Percentiles rank a stretch among this genome's conserved stretches.
Evolutionary conservation across 2,797 vertebrate genomes (phyloP).

Genomic region (Psittacula derbiana): DNA sequence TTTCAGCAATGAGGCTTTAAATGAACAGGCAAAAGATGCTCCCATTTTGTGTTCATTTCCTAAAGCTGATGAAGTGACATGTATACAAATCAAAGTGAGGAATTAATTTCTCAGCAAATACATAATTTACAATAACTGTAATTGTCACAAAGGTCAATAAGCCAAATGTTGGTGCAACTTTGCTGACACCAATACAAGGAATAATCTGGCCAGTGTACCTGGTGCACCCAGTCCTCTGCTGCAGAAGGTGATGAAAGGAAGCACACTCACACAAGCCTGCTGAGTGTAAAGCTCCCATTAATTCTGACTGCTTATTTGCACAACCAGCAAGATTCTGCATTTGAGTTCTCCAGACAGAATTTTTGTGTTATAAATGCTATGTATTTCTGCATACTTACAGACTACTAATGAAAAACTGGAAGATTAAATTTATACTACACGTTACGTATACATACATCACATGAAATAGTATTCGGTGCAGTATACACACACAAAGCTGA

Average conservation of each 20-base stretch:
- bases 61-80: background rate
- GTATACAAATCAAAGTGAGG: background rate
- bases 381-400: background rate
- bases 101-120: slow-evolving; percentile 1
- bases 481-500: background rate
- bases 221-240: background rate
- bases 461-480: background rate
- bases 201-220: background rate
- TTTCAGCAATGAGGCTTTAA: background rate
- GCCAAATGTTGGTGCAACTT: background rate
- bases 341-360: background rate
- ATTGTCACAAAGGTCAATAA: background rate
- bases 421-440: background rate
- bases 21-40: background rate
- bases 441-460: background rate
- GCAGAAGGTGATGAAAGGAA: background rate
- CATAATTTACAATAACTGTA: background rate
- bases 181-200: background rate
- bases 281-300: background rate
- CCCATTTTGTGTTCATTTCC: background rate
- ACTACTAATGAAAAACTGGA: background rate
- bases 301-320: background rate
- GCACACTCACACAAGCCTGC: background rate
- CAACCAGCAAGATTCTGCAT: background rate
- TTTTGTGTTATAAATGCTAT: background rate